A percentile compares a stretch with the other conserved stretches of the same genome.
Conservation (phyloP, 2,113 vertebrate species). For the Anolis carolinensis region DNA sequence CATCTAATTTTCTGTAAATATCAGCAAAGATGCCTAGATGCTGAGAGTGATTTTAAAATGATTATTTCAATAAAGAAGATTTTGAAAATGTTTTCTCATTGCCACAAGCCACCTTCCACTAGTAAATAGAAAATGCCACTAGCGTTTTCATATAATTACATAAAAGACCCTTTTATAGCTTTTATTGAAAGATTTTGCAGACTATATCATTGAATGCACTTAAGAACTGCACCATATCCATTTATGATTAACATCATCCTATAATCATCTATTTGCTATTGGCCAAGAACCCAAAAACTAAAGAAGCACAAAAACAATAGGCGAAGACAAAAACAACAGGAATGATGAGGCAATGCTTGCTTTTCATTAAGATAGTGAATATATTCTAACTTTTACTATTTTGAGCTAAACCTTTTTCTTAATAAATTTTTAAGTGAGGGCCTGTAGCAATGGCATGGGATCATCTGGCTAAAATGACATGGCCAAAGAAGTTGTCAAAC, state of each 20-base stretch:
- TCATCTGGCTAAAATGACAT: neutral
- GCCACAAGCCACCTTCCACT: neutral
- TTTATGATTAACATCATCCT: slow-evolving; percentile 12
- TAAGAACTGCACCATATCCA: neutral
- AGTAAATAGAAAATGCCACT: neutral
- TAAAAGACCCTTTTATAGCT: neutral
- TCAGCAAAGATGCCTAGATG: neutral
- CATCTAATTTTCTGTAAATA: neutral
- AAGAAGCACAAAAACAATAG: neutral
- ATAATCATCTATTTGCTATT: neutral
- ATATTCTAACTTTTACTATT: neutral
- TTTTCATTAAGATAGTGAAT: neutral
- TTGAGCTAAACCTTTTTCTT: neutral
- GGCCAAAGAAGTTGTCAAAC: neutral
- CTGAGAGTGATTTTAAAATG: neutral
- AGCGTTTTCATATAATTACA: neutral
- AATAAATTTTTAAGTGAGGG: neutral
- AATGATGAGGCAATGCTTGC: neutral
- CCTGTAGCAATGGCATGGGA: neutral
- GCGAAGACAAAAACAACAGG: neutral
- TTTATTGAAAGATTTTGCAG: neutral
- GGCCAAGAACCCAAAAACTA: slow-evolving; percentile 29
- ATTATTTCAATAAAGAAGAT: neutral
- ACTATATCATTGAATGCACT: neutral
- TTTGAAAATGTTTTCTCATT: slow-evolving; percentile 6